Evolutionary conservation across 2,888 invertebrate species (phyloP), one percentile per base, ranked within the genome.

Genomic region (Neocrepidodera transversa): DNA sequence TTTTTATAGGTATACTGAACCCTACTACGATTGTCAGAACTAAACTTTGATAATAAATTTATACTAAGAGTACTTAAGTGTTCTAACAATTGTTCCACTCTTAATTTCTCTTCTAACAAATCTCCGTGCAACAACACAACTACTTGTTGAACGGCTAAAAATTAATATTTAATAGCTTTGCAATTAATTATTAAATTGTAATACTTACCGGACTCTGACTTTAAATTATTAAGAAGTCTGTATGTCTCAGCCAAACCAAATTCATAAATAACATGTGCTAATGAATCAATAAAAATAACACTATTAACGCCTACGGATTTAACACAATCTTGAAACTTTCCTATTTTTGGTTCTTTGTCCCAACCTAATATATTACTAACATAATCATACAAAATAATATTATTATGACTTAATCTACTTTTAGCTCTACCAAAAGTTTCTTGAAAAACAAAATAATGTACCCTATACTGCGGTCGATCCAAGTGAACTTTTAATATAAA

Each of bases 51-150:
- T 70, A 70, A 79, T 76, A 81, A 72, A 77, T 63, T 68, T 43
- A 80, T 65, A 43, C 51, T 62, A 36, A 78, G 70, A 5, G 78
- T 77, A 17, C 76, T 67, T 63, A 85, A 74, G 69, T 85, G 81
- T 64, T 80, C 79, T 60, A 85, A 80, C 69, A 82, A 79, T 50
- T 75, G 74, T 60, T 76, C 75, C 61, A 82, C 64, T 70, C 81
- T 82, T 0, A 79, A 78, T 47, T 70, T 70, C 58, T 80, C 78
- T 23, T 76, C 66, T 1, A 84, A 65, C 68, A 85, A 80, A 70
- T 86, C 85, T 67, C 71, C 79, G 68, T 86, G 86, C 26, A 84
- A 61, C 7, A 77, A 49, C 16, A 72, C 61, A 13, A 75, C 62
- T 40, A 76, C 65, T 69, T 77, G 75, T 42, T 67, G 60, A 32